Conservation (phyloP, 2,113 vertebrate species). For the Python bivittatus region DNA sequence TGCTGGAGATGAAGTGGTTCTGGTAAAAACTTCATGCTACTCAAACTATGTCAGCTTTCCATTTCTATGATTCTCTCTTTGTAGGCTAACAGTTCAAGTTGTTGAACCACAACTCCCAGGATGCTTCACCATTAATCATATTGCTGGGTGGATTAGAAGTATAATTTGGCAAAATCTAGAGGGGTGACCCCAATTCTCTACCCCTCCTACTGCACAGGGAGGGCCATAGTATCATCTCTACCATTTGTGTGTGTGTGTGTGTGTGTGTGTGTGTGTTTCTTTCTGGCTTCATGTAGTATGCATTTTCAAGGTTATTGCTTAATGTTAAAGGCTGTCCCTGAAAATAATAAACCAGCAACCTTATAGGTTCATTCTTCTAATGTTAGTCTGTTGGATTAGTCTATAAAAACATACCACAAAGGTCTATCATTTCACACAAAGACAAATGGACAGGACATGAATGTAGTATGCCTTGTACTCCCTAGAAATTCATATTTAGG, state of each 20-base stretch:
- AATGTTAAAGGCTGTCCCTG: not conserved
- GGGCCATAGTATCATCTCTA: not conserved
- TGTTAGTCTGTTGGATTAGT: not conserved
- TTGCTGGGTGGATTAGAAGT: not conserved
- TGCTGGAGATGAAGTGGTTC: conserved; percentile 48
- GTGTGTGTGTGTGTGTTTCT: not conserved
- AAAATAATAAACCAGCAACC: not conserved
- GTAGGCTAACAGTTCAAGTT: not conserved
- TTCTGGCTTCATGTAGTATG: not conserved
- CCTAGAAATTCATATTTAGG: not conserved
- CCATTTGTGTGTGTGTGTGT: too few species aligned
- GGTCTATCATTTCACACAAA: not conserved
- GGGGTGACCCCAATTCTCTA: not conserved
- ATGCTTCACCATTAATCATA: not conserved
- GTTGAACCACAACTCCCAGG: not conserved
- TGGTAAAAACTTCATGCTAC: not conserved
- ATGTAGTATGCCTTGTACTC: not conserved
- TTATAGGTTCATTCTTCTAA: not conserved
- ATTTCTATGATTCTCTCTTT: not conserved
- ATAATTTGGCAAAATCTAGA: not conserved
- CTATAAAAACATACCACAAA: not conserved
- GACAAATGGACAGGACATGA: not conserved
- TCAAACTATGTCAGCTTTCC: not conserved
- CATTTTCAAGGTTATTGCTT: not conserved
- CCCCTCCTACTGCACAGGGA: not conserved